Evolutionary conservation across 92 coral and sea anemone genomes (phyloP), one percentile per base, ranked within the genome.

Genomic region (Parazoanthus atlanticus): DNA sequence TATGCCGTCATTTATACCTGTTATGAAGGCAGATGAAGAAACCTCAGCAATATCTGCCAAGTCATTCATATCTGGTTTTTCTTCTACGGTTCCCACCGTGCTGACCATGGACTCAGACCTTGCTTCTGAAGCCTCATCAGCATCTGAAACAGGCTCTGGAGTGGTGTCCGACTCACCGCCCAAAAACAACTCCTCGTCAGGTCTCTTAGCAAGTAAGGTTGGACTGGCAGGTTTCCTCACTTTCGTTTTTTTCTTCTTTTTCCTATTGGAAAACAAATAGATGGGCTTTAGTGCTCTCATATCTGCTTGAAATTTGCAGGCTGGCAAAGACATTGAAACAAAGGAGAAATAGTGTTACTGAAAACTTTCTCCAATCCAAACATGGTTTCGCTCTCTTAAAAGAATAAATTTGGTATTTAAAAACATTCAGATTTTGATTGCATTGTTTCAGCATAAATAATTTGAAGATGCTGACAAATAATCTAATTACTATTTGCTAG

Each of bases 71-170:
- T 34, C 76, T 5, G 41, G 66, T 28, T 70, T 43, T 34, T 69
- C 64, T 29, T 80, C 75, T 41, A 17, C 56, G 16, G 83, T 78
- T 5, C 54, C 86, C 70, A 86, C 76, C 0, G 96, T 91, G 76
- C 98, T 95, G 32, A 85, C 74, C 7, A 93, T 84, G 47, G 98
- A 95, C 49, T 84, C 95, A 2, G 95, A 88, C 40, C 81, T 79
- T 1, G 66, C 65, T 56, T 93, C 93, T 61, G 92, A 96, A 80
- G 34, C 47, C 26, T 87, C 91, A 33, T 95, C 96, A 31, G 90
- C 81, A 38, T 95, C 98, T 72, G 98, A 92, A 11, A 79, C 61
- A 10, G 98, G 98, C 76, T 95, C 98, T 16, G 95, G 94, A 49
- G 95, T 90, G 2, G 96, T 82, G 84, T 92, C 96, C 30, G 92